These are phyloP conservation scores for Phalera bucephala DNA, from an alignment of 2,888 invertebrate species.

Conservation along the genomic window DNA sequence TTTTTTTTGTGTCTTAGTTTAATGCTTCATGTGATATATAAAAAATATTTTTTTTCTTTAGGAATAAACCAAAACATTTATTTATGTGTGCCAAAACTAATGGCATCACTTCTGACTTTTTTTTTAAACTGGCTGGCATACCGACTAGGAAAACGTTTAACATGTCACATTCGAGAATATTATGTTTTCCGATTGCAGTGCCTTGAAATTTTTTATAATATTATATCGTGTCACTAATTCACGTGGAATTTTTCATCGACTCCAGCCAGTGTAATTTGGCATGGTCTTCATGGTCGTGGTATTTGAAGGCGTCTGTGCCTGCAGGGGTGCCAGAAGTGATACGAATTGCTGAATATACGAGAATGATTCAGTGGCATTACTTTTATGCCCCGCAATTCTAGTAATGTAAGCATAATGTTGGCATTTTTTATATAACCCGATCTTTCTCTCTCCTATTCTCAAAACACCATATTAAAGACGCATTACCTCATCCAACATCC, in stretches of 20 bases:
- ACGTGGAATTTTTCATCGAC: not conserved
- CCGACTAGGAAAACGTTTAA: slow-evolving; percentile 1
- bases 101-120: not conserved
- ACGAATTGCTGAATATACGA: too few relatives aligned
- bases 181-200: not conserved
- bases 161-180: not conserved
- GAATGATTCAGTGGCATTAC: too few relatives aligned
- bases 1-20: too few relatives aligned
- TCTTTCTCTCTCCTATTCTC: too few relatives aligned
- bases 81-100: not conserved
- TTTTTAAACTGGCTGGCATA: not conserved
- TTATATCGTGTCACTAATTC: not conserved
- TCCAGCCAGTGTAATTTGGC: slow-evolving; percentile 1
- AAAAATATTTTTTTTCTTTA: too few relatives aligned
- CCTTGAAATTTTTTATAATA: slow-evolving; percentile 1
- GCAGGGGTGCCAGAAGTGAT: not conserved
- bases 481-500: too few relatives aligned
- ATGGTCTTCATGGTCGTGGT: not conserved
- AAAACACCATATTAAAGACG: too few relatives aligned
- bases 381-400: too few relatives aligned
- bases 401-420: too few relatives aligned
- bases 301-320: not conserved
- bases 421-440: too few relatives aligned
- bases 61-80: not conserved
- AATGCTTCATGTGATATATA: too few relatives aligned